Evolutionary conservation across 2,888 invertebrate species (phyloP), one percentile per base, ranked within the genome.

Genomic region (Caradrina kadenii): DNA sequence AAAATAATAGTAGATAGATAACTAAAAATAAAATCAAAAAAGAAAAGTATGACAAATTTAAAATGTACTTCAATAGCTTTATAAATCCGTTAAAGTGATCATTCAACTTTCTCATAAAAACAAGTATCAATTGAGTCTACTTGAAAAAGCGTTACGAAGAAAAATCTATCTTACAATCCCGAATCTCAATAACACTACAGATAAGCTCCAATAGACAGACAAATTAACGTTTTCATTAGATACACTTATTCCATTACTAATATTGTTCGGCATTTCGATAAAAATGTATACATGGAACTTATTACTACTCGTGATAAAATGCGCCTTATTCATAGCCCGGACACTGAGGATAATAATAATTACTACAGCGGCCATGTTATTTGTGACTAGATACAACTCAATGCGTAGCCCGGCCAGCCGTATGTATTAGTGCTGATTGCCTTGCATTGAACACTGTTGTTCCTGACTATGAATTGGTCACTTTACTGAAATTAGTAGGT

Each of bases 181-280:
- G 54, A 63, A 60, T 56, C 62, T 68, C 53, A 54, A 60, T 63
- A 72, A 52, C 10, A 63, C 48, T 53, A 39, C 49, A 61, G 15
- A 50, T 35, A 58, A 48, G 39, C 22, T 50, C 42, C 56, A 55
- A 17, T 54, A 42, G 5, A 17, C 49, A 64, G 22, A 76, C 48
- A 62, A 60, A 79, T 79, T 73, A 79, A 68, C 60, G 56, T 63
- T 73, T 78, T 72, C 68, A 56, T 58, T 31, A 63, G 52, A 75
- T 42, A 52, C 42, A 73, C 45, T 58, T 54, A 61, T 59, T 73
- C 31, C 68, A 68, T 79, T 79, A 73, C 17, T 54, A 53, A 62
- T 52, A 8, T 60, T 61, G 63, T 79, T 66, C 55, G 39, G 65
- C 15, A 48, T 49, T 74, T 45, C 39, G 45, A 62, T 50, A 62